Evolutionary conservation across 2,797 vertebrate species (phyloP).

Genomic region (Scarus forsteni): DNA sequence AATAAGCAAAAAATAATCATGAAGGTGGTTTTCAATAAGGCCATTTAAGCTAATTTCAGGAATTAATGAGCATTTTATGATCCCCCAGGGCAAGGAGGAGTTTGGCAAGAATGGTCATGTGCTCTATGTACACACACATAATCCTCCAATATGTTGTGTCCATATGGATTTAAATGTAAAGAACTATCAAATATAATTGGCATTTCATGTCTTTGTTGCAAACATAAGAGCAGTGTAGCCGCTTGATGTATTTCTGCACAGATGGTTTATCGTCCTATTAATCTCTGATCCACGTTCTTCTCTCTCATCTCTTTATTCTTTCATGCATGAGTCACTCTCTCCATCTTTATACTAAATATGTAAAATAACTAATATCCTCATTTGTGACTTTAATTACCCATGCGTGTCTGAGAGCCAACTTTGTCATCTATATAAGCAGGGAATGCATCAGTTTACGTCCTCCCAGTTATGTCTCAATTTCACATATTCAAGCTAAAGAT

Average conservation of each 20-base stretch:
- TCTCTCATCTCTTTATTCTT: conserved; percentile 2
- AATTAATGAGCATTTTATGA: conserved; percentile 82
- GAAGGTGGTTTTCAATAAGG: conserved; percentile 74
- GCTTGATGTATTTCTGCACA: conserved; percentile 30
- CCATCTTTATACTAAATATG: conserved; percentile 12
- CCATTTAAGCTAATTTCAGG: conserved; percentile 80
- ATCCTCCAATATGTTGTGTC: conserved; percentile 70
- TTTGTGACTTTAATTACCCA: conserved; percentile 57
- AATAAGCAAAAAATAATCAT: conserved; percentile 81
- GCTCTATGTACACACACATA: conserved; percentile 71
- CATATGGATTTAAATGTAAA: conserved; percentile 70
- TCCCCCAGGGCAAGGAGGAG: conserved; percentile 58
- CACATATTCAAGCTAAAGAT: conserved; percentile 7
- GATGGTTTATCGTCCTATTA: conserved; percentile 29
- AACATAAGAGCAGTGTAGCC: conserved; percentile 26
- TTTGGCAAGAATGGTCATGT: conserved; percentile 48
- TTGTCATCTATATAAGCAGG: conserved; percentile 38
- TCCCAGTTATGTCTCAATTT: conserved; percentile 26
- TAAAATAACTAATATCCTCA: conserved; percentile 30
- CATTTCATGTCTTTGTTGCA: conserved; percentile 50
- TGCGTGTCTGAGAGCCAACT: conserved; percentile 32
- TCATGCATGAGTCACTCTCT: background rate
- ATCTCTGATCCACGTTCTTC: conserved; percentile 21
- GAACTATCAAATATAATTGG: conserved; percentile 53
- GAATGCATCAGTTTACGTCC: conserved; percentile 21